phyloP scores from a whole-genome alignment of 2,113 vertebrate species.

The Phalacrocorax carbo region DNA sequence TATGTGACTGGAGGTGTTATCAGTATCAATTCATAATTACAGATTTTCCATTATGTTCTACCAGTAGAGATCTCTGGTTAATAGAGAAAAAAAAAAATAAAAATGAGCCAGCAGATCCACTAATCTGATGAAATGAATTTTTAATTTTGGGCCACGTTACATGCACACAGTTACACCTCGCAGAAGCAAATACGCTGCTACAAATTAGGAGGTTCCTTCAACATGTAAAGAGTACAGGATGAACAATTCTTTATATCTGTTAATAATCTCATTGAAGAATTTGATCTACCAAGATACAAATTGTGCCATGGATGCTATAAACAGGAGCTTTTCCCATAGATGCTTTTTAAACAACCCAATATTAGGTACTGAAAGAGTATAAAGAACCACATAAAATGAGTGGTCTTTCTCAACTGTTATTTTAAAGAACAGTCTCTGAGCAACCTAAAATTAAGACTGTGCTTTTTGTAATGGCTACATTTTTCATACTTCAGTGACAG shows the following conservation, averaged over 20 bases:
- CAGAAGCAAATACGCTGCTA: not conserved
- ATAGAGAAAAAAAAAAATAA: rapidly evolving
- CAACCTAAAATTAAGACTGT: not conserved
- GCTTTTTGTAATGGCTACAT: not conserved
- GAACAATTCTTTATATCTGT: not conserved
- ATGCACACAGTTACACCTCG: not conserved
- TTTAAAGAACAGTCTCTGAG: not conserved
- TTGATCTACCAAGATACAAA: not conserved
- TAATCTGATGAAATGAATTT: not conserved
- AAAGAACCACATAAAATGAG: not conserved
- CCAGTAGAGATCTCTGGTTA: not conserved
- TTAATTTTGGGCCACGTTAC: not conserved
- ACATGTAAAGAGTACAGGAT: not conserved
- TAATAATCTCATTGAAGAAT: not conserved
- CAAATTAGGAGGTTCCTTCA: not conserved
- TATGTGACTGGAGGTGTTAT: not conserved
- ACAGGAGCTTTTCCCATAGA: not conserved
- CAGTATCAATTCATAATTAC: conserved; percentile 7
- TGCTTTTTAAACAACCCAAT: not conserved
- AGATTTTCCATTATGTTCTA: not conserved
- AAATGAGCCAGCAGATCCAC: not conserved
- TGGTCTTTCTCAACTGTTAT: not conserved
- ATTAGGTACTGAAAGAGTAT: not conserved
- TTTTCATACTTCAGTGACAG: not conserved
- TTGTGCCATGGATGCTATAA: not conserved